Percentiles rank a stretch among this genome's conserved stretches.
Evolutionary conservation across 2,113 vertebrate genomes (phyloP).

Genomic region (Ornithorhynchus anatinus): DNA sequence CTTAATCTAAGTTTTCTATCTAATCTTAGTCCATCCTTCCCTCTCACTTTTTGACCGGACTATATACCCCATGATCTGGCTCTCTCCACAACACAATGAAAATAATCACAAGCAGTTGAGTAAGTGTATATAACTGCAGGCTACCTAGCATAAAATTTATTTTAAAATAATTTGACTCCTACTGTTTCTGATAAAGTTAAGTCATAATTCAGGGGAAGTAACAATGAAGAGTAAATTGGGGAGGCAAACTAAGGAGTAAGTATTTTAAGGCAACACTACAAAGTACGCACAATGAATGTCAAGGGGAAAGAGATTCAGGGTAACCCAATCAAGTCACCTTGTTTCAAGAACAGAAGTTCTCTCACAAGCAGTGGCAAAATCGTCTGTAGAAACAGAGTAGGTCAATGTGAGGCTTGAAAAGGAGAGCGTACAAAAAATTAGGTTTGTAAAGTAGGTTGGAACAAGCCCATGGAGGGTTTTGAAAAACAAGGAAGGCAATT

Average conservation of each 20-base stretch:
- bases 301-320: not conserved
- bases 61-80: too few species aligned
- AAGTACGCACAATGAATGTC: not conserved
- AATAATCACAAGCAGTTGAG: too few species aligned
- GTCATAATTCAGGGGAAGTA: too few species aligned
- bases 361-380: not conserved
- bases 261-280: slow-evolving; percentile 5
- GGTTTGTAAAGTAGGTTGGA: slow-evolving; percentile 31
- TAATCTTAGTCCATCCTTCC: too few species aligned
- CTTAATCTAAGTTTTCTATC: not conserved
- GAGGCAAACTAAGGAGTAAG: not conserved
- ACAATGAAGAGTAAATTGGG: not conserved
- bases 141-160: too few species aligned
- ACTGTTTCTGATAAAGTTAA: too few species aligned
- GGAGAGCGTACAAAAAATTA: slow-evolving; percentile 21
- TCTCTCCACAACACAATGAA: too few species aligned
- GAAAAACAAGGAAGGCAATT: slow-evolving; percentile 28
- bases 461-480: slow-evolving; percentile 32
- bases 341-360: slow-evolving; percentile 15
- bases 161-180: too few species aligned
- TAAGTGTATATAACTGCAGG: too few species aligned
- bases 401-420: slow-evolving; percentile 34
- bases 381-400: slow-evolving; percentile 27
- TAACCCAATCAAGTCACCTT: slow-evolving; percentile 18
- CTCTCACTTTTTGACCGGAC: too few species aligned